Percentiles rank a stretch among this genome's conserved stretches.
These are phyloP conservation scores for Hemicentrotus pulcherrimus DNA, from an alignment of 35 echinoderm and acorn worm species.

Conservation along the genomic window DNA sequence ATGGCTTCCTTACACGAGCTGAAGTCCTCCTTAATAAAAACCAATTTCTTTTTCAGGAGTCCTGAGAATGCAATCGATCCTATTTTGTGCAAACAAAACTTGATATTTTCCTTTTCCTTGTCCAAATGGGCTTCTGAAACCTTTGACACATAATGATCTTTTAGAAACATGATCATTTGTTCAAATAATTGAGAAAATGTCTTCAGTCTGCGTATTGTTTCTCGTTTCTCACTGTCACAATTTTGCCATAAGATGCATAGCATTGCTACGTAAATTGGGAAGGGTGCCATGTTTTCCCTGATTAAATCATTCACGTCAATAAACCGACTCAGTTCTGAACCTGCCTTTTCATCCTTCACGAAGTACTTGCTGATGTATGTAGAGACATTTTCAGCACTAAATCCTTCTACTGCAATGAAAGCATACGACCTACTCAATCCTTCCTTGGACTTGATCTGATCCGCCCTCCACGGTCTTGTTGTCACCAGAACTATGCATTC, in stretches of 20 bases:
- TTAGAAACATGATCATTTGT: neutral
- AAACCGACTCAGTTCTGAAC: neutral
- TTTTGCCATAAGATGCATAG: neutral
- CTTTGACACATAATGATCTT: conserved; percentile 6
- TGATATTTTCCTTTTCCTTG: neutral
- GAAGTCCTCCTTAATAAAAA: neutral
- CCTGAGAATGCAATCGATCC: neutral
- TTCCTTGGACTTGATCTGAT: neutral
- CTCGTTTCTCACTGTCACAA: neutral
- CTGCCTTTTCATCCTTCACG: neutral
- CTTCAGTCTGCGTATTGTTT: conserved; percentile 26
- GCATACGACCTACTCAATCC: neutral
- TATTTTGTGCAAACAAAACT: neutral
- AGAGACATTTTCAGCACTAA: neutral
- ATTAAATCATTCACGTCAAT: neutral
- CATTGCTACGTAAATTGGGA: conserved; percentile 18
- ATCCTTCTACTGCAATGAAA: conserved; percentile 4
- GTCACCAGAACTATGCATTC: neutral
- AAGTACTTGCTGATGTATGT: conserved; percentile 11
- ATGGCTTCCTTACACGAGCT: neutral
- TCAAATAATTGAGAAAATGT: conserved; percentile 18
- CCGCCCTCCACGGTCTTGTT: conserved; percentile 1
- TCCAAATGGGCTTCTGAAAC: neutral
- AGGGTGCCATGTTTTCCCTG: neutral
- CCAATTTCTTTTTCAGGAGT: neutral